phyloP scores from a whole-genome alignment of 2,113 vertebrate species.

The Dryoscopus gambensis region DNA sequence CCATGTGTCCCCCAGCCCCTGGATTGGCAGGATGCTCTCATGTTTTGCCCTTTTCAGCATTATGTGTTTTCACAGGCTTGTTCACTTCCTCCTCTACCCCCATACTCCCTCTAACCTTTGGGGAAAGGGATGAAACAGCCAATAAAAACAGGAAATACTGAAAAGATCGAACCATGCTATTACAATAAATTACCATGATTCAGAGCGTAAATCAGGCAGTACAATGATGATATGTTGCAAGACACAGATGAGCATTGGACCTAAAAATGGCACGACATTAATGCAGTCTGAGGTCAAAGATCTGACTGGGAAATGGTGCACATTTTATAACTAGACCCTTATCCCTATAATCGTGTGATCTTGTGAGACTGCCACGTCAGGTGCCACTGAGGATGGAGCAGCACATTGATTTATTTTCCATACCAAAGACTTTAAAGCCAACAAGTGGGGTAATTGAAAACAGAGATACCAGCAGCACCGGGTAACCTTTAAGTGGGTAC shows the following conservation, averaged over 20 bases:
- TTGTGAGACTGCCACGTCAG: background rate
- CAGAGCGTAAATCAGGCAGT: conserved; percentile 62
- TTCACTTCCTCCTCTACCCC: background rate
- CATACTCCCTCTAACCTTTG: conserved; percentile 14
- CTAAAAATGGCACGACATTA: conserved; percentile 59
- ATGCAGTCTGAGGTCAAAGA: conserved; percentile 60
- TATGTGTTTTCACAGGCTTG: conserved; percentile 37
- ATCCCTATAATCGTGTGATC: conserved; percentile 36
- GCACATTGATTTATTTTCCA: background rate
- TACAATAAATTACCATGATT: conserved; percentile 79
- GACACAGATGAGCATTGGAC: conserved; percentile 56
- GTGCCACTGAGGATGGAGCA: conserved; percentile 3
- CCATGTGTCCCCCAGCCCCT: background rate
- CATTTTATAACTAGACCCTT: conserved; percentile 44
- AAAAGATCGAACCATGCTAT: conserved; percentile 69
- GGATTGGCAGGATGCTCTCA: conserved; percentile 55
- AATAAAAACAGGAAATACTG: conserved; percentile 72
- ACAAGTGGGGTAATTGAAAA: conserved; percentile 11
- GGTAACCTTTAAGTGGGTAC: conserved; percentile 26
- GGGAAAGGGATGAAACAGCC: conserved; percentile 63
- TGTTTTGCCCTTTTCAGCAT: conserved; percentile 67
- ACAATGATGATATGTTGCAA: conserved; percentile 63
- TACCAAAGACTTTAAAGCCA: conserved; percentile 30
- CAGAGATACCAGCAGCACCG: background rate
- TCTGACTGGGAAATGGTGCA: conserved; percentile 56